Base-by-base conservation (phyloP, 2,797 vertebrate genomes). In the Mormyrus proboscirostris region DNA sequence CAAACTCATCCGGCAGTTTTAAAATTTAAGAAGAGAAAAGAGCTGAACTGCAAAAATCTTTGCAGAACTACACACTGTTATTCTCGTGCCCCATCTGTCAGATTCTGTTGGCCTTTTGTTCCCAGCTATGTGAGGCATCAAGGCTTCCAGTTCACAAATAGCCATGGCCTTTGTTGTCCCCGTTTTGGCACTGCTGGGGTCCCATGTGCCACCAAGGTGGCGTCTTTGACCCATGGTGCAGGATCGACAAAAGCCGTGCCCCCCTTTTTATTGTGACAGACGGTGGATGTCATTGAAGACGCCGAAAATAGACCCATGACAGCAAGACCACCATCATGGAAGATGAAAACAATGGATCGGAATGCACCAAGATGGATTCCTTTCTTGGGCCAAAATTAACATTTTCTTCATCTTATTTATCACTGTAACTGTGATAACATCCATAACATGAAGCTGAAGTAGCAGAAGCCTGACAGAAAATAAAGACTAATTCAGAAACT, bases 301-400 rank as follows among this genome's bases (percentile, higher is more conserved):
- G 90, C 22, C 89, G 92, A 93, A 94, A 93, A 94, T 93, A 94
- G 93, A 94, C 92, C 88, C 83, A 91, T n/a, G 88, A 89, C 87
- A 69, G 90, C 79, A 84, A 59, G 51, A 89, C 29, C 33, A 12
- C 57, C 59, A 62, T 87, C 83, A 88, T 84, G 90, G 38, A 86
- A 88, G 82, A 87, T 57, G 50, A 92, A 88, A 76, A 90, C 85
- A 47, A 14, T 49, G 89, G 84, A 90, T 90, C 87, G 90, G 92
- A 90, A 91, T 88, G 89, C 85, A 86, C 55, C 65, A 73, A 88
- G 88, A 79, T 51, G 55, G 50, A 84, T n/a, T 90, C 91, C 83
- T 89, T 89, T 83, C 90, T 85, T 53, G 25, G 47, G 91, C 90
- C 38, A 91, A 89, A 91, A 91, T 90, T 83, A 88, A 90, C 88